Percentiles rank a stretch among this genome's conserved stretches.
phyloP scores from a whole-genome alignment of 2,888 invertebrate species.

The Pachydiplax longipennis region DNA sequence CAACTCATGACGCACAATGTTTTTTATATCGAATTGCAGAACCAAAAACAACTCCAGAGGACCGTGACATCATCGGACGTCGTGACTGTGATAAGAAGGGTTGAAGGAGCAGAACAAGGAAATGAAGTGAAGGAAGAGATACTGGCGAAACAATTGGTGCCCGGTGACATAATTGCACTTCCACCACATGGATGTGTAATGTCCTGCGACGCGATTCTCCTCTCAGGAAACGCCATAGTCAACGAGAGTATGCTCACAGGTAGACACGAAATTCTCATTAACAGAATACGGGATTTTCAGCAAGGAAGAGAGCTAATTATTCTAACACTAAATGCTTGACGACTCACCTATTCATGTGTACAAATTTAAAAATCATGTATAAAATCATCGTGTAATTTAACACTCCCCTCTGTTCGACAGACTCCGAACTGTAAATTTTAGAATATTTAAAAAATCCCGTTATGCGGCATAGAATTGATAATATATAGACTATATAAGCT shows the following conservation, averaged over 20 bases:
- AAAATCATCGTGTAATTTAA: no score
- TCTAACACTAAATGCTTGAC: no score
- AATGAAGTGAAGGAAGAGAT: constrained; percentile 59
- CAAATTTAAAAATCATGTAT: no score
- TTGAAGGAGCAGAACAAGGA: constrained; percentile 57
- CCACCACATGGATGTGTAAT: constrained; percentile 82
- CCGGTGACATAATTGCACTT: constrained; percentile 84
- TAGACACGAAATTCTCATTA: constrained; percentile 55
- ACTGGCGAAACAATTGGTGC: constrained; percentile 75
- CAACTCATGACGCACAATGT: background rate
- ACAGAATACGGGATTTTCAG: no score
- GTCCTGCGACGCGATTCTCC: constrained; percentile 84
- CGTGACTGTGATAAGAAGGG: constrained; percentile 69
- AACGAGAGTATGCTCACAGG: constrained; percentile 96
- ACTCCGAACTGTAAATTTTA: no score
- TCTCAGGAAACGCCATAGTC: constrained; percentile 88
- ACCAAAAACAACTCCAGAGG: constrained; percentile 85
- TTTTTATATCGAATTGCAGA: constrained; percentile 64
- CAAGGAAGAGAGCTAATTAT: no score
- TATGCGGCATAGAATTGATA: no score
- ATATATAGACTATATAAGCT: no score
- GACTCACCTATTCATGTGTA: no score
- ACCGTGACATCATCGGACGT: constrained; percentile 85
- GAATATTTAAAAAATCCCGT: no score
- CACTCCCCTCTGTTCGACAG: no score